Conservation (phyloP, 1,140 invertebrate genomes). For the Lepidotrigona ventralis region DNA sequence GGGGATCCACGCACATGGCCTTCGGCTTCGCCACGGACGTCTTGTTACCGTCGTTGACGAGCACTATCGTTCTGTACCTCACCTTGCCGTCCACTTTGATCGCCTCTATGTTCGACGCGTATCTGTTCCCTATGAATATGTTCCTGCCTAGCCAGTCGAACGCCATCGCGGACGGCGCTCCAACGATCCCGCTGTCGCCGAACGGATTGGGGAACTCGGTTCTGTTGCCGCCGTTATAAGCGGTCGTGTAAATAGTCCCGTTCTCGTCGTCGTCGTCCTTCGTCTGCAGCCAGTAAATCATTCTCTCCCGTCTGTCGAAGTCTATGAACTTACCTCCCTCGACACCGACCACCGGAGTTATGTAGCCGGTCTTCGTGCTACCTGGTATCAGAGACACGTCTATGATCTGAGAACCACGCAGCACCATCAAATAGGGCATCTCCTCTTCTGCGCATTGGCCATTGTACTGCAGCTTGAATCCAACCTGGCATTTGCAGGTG, state of each 20-base stretch:
- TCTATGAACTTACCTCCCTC: constrained; percentile 94
- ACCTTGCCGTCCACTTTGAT: constrained; percentile 92
- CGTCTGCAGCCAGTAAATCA: constrained; percentile 92
- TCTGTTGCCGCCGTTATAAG: constrained; percentile 92
- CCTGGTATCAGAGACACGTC: constrained; percentile 89
- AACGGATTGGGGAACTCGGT: constrained; percentile 88
- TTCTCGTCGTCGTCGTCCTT: constrained; percentile 87
- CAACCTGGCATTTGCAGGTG: constrained; percentile 93
- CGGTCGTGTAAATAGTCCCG: constrained; percentile 91
- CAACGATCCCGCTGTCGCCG: constrained; percentile 90
- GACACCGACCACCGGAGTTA: constrained; percentile 94
- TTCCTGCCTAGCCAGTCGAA: constrained; percentile 98
- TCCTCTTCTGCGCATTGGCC: constrained; percentile 92
- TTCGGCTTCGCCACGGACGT: constrained; percentile 93
- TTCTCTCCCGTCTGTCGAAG: constrained; percentile 92
- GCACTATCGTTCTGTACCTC: constrained; percentile 91
- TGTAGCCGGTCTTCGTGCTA: constrained; percentile 87
- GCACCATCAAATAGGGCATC: constrained; percentile 93
- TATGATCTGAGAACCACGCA: constrained; percentile 93
- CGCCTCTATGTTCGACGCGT: constrained; percentile 95
- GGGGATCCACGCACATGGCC: constrained; percentile 93
- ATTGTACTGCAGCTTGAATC: constrained; percentile 85
- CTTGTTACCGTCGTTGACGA: constrained; percentile 94
- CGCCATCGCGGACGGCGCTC: constrained; percentile 94
- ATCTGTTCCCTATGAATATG: constrained; percentile 94